Percentiles rank a stretch among this genome's conserved stretches.
These are phyloP conservation scores for Heliangelus exortis DNA, from an alignment of 2,797 vertebrate genomes.

Conservation along the genomic window DNA sequence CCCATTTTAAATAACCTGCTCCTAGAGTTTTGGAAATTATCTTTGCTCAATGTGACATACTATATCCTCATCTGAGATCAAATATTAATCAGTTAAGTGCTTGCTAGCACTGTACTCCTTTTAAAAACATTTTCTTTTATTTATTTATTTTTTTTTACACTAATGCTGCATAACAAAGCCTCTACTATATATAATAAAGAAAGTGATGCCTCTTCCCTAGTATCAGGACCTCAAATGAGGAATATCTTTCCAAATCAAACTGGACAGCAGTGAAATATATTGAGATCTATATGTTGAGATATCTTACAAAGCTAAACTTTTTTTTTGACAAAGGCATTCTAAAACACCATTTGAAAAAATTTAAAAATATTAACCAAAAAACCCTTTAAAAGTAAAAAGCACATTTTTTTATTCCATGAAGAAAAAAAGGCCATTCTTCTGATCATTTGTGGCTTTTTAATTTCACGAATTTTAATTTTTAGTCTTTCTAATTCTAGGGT, in stretches of 20 bases:
- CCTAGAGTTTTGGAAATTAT: background rate
- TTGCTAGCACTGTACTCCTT: background rate
- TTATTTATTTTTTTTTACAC: background rate
- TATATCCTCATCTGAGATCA: background rate
- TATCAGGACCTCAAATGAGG: background rate
- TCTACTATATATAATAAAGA: background rate
- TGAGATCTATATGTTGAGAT: no score
- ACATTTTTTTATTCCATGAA: background rate
- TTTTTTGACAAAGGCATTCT: background rate
- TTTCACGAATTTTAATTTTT: background rate
- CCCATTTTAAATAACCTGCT: background rate
- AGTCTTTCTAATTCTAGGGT: background rate
- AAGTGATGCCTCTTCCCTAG: background rate
- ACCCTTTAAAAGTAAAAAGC: background rate
- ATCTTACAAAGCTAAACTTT: background rate
- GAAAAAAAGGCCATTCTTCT: background rate
- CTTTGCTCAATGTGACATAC: background rate
- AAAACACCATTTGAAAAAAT: background rate
- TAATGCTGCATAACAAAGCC: background rate
- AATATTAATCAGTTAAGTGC: background rate
- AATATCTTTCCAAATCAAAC: background rate
- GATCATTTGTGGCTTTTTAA: background rate
- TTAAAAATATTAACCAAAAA: background rate
- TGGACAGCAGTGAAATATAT: background rate
- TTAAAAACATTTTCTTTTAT: no score